Evolutionary conservation across 2,888 invertebrate genomes (phyloP).

Genomic region (Apotomis turbidana): DNA sequence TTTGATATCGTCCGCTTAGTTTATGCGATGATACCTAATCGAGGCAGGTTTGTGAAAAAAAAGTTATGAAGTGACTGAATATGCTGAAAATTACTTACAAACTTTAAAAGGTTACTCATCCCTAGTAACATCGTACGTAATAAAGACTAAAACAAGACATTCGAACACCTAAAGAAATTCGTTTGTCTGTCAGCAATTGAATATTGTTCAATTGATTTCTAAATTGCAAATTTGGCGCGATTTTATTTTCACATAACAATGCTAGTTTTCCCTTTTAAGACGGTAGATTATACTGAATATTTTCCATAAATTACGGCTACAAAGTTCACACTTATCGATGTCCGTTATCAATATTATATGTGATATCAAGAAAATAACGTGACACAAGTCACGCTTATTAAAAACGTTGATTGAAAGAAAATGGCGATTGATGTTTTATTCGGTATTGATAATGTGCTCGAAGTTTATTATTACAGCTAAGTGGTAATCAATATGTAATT

Average conservation of each 20-base stretch:
- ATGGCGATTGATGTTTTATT: constrained; percentile 5
- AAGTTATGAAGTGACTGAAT: no score
- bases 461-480: constrained; percentile 1
- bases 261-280: no score
- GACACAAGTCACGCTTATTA: constrained; percentile 13
- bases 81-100: no score
- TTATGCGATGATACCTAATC: no score
- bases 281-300: not conserved
- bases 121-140: no score
- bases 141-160: no score
- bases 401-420: not conserved
- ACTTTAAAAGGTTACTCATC: no score
- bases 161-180: no score
- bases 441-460: not conserved
- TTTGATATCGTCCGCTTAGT: no score
- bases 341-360: not conserved
- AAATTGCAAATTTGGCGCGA: not conserved
- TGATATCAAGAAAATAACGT: constrained; percentile 2
- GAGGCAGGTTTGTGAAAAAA: no score
- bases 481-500: constrained; percentile 18
- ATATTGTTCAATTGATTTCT: not conserved
- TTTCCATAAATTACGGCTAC: not conserved
- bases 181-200: no score
- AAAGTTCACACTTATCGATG: constrained; percentile 16
- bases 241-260: no score